phyloP scores from a whole-genome alignment of 2,113 vertebrate genomes.

The Erythrolamprus reginae region DNA sequence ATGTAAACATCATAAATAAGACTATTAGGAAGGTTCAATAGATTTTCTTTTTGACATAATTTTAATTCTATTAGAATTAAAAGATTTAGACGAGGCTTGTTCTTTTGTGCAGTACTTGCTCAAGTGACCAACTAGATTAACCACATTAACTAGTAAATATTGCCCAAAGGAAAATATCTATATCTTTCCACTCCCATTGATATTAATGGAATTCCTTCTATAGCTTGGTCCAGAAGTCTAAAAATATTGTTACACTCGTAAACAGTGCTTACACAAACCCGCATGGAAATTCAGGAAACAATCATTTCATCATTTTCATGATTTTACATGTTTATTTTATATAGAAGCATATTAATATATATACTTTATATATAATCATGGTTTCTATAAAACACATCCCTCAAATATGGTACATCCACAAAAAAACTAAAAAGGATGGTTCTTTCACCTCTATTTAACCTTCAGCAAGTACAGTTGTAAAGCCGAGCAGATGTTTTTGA shows the following conservation, averaged over 20 bases:
- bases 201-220: constrained; percentile 24
- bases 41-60: background rate
- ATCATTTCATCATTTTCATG: constrained; percentile 35
- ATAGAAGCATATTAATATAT: too few relatives aligned
- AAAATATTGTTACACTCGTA: background rate
- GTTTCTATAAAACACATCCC: constrained; percentile 13
- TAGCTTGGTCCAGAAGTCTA: background rate
- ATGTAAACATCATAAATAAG: background rate
- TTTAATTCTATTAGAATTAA: background rate
- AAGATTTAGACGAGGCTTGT: constrained; percentile 4
- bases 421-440: constrained; percentile 58
- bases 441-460: constrained; percentile 90
- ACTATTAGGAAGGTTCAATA: background rate
- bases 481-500: constrained; percentile 92
- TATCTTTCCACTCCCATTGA: background rate
- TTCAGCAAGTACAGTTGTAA: constrained; percentile 81
- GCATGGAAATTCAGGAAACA: constrained; percentile 12
- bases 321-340: constrained; percentile 50
- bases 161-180: constrained; percentile 2
- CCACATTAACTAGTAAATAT: constrained; percentile 63
- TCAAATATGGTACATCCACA: constrained; percentile 31
- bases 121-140: constrained; percentile 64
- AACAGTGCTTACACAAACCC: background rate
- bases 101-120: constrained; percentile 29
- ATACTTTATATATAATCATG: constrained; percentile 29